These are phyloP conservation scores for Periophthalmodon schlosseri DNA, from an alignment of 2,113 vertebrate species.

Conservation along the genomic window DNA sequence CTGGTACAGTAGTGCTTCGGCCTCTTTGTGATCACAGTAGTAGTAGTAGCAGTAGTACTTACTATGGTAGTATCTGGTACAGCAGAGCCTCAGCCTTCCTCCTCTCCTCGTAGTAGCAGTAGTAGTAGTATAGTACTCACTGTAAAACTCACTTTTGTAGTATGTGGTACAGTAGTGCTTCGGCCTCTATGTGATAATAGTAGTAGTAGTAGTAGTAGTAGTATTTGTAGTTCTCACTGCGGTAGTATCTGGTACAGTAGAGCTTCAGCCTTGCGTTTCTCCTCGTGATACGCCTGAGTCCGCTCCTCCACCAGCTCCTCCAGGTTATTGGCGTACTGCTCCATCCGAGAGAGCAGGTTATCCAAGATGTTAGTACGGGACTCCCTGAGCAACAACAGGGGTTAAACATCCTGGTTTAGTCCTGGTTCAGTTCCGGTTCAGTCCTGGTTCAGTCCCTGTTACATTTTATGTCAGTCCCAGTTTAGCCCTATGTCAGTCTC, in stretches of 20 bases:
- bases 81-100: too few relatives aligned
- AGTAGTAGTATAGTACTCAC: too few relatives aligned
- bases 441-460: background rate
- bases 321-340: constrained; percentile 96
- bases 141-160: constrained; percentile 13
- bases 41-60: background rate
- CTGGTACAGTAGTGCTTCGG: background rate
- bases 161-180: constrained; percentile 79
- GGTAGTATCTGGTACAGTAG: constrained; percentile 70
- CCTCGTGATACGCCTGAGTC: constrained; percentile 93
- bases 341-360: constrained; percentile 92
- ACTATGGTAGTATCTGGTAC: constrained; percentile 4
- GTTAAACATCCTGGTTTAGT: background rate
- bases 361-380: constrained; percentile 91
- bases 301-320: constrained; percentile 95
- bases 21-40: too few relatives aligned
- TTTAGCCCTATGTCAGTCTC: too few relatives aligned
- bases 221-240: background rate
- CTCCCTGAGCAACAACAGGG: constrained; percentile 74
- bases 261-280: constrained; percentile 91
- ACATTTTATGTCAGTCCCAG: too few relatives aligned
- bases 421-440: background rate
- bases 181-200: too few relatives aligned
- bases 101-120: too few relatives aligned
- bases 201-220: background rate